Base-by-base conservation (phyloP, 1,140 invertebrate genomes). In the Octopus sinensis region DNA sequence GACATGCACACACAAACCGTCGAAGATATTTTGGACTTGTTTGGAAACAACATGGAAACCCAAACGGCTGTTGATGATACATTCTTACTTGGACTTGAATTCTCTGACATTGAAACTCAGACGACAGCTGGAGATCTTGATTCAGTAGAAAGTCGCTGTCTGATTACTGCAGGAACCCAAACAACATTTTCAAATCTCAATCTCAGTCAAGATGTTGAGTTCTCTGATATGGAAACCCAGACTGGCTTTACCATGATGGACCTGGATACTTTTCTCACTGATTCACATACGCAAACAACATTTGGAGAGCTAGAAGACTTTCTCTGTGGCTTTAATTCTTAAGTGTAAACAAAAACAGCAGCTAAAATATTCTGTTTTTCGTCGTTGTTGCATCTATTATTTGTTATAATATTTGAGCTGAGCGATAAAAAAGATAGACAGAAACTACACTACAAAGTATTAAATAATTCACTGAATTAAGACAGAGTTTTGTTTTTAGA, bases 1-100 rank as follows among this genome's bases (percentile, higher is more conserved):
- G 76, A 77, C 76, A 77, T 53, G 43, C 52, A 77, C 76, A 77
- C 76, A 13, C 76, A 77, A 51, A 77, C 76, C 0, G 76, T 77
- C 51, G 76, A 53, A 77, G 76, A 77, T 9, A 77, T 77, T 4
- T 9, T 77, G 76, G 76, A 77, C 76, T 53, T 77, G 17, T 43
- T 77, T 6, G 76, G 76, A 77, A 77, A 77, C 52, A 77, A 23
- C n/a, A 77, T 43, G 7, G 43, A 77, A 51, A 77, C 76, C 17
- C 76, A 77, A 51, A 77, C 76, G 7, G 52, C 43, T 6, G 76
- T 52, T 43, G 76, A 77, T 43, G 76, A 77, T 77, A 51, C 76
- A 23, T 53, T 77, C 43, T 77, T 77, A 12, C 76, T 5, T 12
- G 30, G 76, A 13, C 76, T 77, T 23, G 76, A 77, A 43, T 77